Base-by-base conservation (phyloP, 2,888 invertebrate genomes). In the Dione vanillae region DNA sequence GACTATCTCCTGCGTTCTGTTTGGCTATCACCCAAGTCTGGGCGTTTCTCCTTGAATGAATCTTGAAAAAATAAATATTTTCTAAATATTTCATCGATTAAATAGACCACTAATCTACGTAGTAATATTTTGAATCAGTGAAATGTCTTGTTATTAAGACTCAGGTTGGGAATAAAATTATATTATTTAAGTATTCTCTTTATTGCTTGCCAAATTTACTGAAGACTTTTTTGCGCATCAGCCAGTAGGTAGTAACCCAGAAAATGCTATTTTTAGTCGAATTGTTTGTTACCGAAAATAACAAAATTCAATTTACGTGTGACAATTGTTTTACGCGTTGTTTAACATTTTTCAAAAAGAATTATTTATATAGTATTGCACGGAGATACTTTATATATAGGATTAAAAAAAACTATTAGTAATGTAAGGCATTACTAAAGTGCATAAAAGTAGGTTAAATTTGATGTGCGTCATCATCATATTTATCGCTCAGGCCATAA, bases 1-100 rank as follows among this genome's bases (percentile, higher is more conserved):
- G 67, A 52, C 41, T 66, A 51, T 65, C 67, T 72, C 67, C 69
- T 74, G 69, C 70, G 79, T 83, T 85, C 82, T 80, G 81, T 80
- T 89, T 91, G 92, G 90, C 88, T 72, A 68, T 54, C 61, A 72
- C 79, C 91, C 90, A 91, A 91, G 80, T 83, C 82, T 78, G 78
- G 77, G 75, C 76, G 81, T 80, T 79, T 79, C 73, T 83, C 82
- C 82, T 86, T 82, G 83, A 85, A 77, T 84, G 81, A 78, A 82
- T 82, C 78, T 78, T 71, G 75, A 75, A 74, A 82, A 78, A 81
- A 83, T 82, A 78, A 74, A 78, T 71, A 79, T 78, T 79, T 80
- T 74, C 69, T 77, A 82, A 84, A 85, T 81, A 81, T 83, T 82
- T 66, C 75, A 71, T 56, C 70, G 47, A 69, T 70, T 69, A 72